Evolutionary conservation across 2,888 invertebrate species (phyloP).

Genomic region (Stenoptilia bipunctidactyla): DNA sequence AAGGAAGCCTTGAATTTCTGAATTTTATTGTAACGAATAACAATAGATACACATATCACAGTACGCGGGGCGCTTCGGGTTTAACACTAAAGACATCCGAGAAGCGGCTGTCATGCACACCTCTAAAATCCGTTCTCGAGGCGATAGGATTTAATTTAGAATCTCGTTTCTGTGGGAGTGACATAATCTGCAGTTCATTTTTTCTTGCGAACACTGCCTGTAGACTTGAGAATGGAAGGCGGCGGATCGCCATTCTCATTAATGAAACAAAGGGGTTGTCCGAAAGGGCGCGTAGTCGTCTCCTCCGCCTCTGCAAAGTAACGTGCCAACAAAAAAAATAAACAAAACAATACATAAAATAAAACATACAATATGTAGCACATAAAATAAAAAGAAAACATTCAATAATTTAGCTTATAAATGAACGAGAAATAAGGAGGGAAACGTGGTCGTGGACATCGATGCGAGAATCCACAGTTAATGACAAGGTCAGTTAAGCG

Average conservation of each 20-base stretch:
- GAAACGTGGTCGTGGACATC: constrained; percentile 6
- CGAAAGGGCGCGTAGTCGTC: constrained; percentile 78
- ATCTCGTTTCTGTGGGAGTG: constrained; percentile 31
- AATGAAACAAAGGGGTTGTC: constrained; percentile 82
- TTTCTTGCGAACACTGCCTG: constrained; percentile 66
- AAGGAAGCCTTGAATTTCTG: constrained; percentile 41
- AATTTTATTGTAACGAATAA: constrained; percentile 60
- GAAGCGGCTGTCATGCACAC: constrained; percentile 39
- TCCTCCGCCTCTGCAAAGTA: constrained; percentile 67
- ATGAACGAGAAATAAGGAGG: constrained; percentile 18
- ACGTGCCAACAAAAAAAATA: constrained; percentile 45
- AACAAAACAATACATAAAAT: constrained; percentile 21
- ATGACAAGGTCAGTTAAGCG: constrained; percentile 48
- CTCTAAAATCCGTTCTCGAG: constrained; percentile 35
- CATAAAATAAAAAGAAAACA: constrained; percentile 10
- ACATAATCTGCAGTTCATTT: constrained; percentile 40
- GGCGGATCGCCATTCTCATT: constrained; percentile 68
- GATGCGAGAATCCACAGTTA: constrained; percentile 13
- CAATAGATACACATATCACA: constrained; percentile 69
- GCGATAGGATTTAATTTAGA: constrained; percentile 33
- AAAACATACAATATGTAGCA: constrained; percentile 19
- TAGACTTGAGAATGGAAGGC: constrained; percentile 64
- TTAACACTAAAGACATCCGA: constrained; percentile 38
- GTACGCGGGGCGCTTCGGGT: constrained; percentile 71
- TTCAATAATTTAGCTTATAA: constrained; percentile 20